Evolutionary conservation across 2,888 invertebrate species (phyloP).

Genomic region (Schizotus pectinicornis): DNA sequence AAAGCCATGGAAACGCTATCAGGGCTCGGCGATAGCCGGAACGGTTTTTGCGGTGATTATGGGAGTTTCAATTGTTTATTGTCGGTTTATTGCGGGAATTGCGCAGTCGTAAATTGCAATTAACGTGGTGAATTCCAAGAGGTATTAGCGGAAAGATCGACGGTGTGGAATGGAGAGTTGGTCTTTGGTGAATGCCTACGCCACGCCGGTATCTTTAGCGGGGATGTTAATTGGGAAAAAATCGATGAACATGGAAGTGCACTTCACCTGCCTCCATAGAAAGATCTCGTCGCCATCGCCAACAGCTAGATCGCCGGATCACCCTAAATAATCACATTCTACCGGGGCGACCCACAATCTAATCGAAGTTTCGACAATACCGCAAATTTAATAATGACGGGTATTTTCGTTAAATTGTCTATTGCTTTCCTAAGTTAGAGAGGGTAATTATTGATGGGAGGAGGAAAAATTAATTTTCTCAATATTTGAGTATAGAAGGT

Average conservation of each 20-base stretch:
- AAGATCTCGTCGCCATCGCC: constrained; percentile 11
- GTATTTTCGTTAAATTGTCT: too few species aligned
- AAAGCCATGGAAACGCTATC: too few species aligned
- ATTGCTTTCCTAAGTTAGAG: too few species aligned
- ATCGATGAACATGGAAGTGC: constrained; percentile 43
- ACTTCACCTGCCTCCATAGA: constrained; percentile 36
- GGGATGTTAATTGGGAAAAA: constrained; percentile 37
- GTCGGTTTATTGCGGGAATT: constrained; percentile 31
- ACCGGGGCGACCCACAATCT: too few species aligned
- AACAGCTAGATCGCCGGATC: neutral
- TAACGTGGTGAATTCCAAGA: constrained; percentile 38
- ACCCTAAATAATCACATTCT: too few species aligned
- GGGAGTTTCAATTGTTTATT: constrained; percentile 31
- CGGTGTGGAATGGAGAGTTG: constrained; percentile 31
- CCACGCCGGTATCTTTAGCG: constrained; percentile 23
- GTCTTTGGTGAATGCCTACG: constrained; percentile 13
- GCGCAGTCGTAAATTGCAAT: constrained; percentile 41
- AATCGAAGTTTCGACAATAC: too few species aligned
- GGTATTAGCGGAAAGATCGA: constrained; percentile 33
- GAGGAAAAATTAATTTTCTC: too few species aligned
- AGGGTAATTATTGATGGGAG: too few species aligned
- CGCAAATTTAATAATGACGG: too few species aligned
- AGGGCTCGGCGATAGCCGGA: constrained; percentile 9
- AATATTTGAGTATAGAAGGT: too few species aligned
- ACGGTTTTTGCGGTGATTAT: constrained; percentile 25